These are phyloP conservation scores for Mormyrus lacerda DNA, from an alignment of 2,113 vertebrate genomes.

Conservation along the genomic window DNA sequence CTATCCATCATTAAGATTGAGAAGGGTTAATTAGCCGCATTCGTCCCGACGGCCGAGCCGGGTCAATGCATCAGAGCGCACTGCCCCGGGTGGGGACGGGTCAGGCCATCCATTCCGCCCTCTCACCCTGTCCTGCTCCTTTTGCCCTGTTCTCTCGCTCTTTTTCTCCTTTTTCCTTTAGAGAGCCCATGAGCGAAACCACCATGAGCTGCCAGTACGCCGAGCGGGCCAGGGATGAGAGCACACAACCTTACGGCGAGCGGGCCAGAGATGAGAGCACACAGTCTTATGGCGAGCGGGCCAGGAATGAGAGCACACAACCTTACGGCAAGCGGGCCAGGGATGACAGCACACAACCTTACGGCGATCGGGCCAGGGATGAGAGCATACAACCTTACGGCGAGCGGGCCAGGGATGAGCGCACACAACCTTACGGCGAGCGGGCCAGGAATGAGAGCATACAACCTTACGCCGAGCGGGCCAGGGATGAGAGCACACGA, in stretches of 20 bases:
- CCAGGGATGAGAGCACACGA: constrained; percentile 10
- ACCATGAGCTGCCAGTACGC: constrained; percentile 17
- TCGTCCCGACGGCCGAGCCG: constrained; percentile 8
- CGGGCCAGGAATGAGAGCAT: background rate
- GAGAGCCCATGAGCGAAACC: constrained; percentile 8
- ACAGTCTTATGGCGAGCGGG: constrained; percentile 1
- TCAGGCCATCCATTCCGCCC: constrained; percentile 1
- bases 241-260: constrained; percentile 11
- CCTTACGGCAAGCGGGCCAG: background rate
- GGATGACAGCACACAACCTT: constrained; percentile 12
- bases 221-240: background rate
- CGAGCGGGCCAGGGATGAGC: background rate
- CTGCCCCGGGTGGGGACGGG: background rate
- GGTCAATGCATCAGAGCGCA: constrained; percentile 22
- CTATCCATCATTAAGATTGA: constrained; percentile 27
- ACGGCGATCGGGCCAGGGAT: background rate
- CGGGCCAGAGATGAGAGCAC: constrained; percentile 2
- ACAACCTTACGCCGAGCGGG: background rate
- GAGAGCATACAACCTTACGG: constrained; percentile 12
- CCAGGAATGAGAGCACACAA: constrained; percentile 10
- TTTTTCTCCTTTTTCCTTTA: background rate
- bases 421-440: constrained; percentile 11
- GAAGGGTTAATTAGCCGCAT: constrained; percentile 27
- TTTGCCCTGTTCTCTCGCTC: background rate
- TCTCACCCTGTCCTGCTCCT: background rate